These are phyloP conservation scores for Crax fasciolata DNA, from an alignment of 2,797 vertebrate genomes.

Conservation along the genomic window DNA sequence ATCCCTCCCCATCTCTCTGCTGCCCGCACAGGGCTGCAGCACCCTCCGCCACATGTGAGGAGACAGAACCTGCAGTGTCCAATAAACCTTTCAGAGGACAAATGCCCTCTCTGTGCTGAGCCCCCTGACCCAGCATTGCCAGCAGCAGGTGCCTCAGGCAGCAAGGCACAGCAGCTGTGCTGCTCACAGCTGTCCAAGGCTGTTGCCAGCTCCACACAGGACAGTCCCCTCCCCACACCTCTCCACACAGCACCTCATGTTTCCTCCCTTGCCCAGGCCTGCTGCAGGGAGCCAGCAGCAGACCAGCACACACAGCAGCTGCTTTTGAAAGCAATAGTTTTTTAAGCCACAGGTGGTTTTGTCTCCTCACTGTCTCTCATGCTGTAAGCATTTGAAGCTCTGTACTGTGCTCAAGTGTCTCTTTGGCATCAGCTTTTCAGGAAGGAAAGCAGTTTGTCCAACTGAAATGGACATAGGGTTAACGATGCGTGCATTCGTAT, in stretches of 20 bases:
- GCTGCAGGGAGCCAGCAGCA: neutral
- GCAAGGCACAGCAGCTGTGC: neutral
- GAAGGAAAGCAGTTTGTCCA: neutral
- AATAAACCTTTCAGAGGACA: neutral
- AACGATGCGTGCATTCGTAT: fast-evolving
- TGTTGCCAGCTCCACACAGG: neutral
- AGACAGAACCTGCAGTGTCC: neutral
- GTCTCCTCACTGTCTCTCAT: neutral
- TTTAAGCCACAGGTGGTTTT: neutral
- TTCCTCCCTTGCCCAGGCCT: too few species aligned
- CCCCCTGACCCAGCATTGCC: too few species aligned
- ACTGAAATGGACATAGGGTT: neutral
- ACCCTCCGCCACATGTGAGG: neutral
- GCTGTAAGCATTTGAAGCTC: neutral
- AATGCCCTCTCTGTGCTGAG: neutral
- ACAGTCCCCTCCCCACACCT: neutral
- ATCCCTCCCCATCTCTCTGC: neutral
- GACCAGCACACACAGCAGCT: neutral
- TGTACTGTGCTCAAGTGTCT: neutral
- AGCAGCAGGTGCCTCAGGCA: too few species aligned
- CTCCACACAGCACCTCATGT: too few species aligned
- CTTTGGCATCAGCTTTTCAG: neutral
- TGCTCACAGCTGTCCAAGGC: neutral
- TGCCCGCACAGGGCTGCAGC: neutral
- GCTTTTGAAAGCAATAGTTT: neutral